Conservation (phyloP, 30 jellyfish, hydroid and myxozoan genomes). For the Hydractinia echinata region DNA sequence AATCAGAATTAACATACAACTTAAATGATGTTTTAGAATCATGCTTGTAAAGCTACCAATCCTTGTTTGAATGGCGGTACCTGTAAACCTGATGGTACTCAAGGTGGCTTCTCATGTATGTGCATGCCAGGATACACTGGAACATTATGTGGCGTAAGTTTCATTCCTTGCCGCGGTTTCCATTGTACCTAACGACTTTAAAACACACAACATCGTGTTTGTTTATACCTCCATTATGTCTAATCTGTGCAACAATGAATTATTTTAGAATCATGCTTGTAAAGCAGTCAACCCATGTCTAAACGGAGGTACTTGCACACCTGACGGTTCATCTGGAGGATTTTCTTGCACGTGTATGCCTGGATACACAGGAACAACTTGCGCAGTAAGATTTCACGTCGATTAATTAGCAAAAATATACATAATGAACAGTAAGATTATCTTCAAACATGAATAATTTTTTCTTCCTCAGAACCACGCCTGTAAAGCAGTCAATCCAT, state of each 20-base stretch:
- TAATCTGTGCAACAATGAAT: not conserved
- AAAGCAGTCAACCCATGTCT: constrained; percentile 12
- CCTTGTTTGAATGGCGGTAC: constrained; percentile 14
- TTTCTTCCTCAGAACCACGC: constrained; percentile 5
- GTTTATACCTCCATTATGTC: not conserved
- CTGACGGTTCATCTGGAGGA: constrained; percentile 13
- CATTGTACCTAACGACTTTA: not conserved
- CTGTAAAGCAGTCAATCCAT: constrained; percentile 54
- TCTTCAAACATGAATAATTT: not conserved
- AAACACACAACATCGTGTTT: not conserved
- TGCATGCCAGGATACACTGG: constrained; percentile 17
- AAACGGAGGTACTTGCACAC: not conserved
- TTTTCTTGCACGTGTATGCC: constrained; percentile 64
- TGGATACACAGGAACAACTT: constrained; percentile 60
- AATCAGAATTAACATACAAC: not conserved
- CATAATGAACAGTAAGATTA: not conserved
- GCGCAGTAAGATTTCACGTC: constrained; percentile 15
- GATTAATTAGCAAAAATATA: not conserved
- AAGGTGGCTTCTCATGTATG: constrained; percentile 2
- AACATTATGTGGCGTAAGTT: constrained; percentile 10
- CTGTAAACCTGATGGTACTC: constrained; percentile 16
- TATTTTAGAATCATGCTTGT: constrained; percentile 3
- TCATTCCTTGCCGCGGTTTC: not conserved
- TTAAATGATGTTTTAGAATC: not conserved
- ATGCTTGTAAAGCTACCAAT: constrained; percentile 10